Conservation (phyloP, 2,797 vertebrate genomes). For the Premnoplex brunnescens region DNA sequence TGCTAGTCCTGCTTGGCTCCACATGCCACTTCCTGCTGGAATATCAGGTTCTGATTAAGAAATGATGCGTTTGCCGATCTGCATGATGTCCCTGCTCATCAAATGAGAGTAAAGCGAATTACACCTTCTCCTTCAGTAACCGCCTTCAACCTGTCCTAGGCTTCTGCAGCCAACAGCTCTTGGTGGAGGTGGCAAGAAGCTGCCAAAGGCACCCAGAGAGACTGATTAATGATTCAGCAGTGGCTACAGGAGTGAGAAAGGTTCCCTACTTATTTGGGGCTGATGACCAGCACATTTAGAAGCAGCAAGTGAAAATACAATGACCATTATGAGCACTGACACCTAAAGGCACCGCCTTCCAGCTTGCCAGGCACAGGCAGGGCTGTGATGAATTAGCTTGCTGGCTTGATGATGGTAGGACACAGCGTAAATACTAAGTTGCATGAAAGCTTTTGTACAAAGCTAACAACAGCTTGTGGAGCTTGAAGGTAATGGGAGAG, state of each 20-base stretch:
- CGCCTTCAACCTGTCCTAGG: neutral
- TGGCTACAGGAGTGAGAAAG: neutral
- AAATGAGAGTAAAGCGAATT: neutral
- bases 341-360: neutral
- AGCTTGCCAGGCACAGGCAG: neutral
- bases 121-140: neutral
- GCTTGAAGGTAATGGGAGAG: neutral
- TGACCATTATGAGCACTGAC: neutral
- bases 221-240: neutral
- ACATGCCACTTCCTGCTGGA: neutral
- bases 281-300: neutral
- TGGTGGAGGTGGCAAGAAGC: neutral
- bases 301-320: neutral
- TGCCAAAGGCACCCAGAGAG: neutral
- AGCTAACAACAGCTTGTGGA: neutral
- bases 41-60: constrained; percentile 2
- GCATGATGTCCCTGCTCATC: neutral
- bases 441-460: constrained; percentile 37
- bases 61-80: neutral
- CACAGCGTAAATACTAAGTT: neutral
- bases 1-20: neutral
- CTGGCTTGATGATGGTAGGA: neutral
- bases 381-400: constrained; percentile 7
- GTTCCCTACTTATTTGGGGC: neutral
- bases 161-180: neutral